Conservation (phyloP, 2,888 invertebrate genomes). For the Tenthredo mesomela region DNA sequence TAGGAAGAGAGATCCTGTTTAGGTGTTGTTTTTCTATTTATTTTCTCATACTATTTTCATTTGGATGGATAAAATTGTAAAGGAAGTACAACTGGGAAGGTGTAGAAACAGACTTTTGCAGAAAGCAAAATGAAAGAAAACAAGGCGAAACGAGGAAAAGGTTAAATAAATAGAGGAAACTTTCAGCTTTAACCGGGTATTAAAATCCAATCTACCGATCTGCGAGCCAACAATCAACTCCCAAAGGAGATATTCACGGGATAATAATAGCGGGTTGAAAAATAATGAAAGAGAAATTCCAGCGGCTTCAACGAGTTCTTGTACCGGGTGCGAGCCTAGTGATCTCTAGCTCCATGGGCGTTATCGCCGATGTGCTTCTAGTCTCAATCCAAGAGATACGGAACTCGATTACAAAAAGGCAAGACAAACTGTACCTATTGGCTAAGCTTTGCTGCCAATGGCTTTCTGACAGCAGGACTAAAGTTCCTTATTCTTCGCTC, state of each 20-base stretch:
- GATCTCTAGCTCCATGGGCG: conserved; percentile 29
- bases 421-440: neutral
- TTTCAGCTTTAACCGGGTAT: conserved; percentile 6
- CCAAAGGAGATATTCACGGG: conserved; percentile 53
- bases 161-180: conserved; percentile 20
- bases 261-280: conserved; percentile 61
- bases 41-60: neutral
- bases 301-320: conserved; percentile 39
- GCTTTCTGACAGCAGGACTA: conserved; percentile 43
- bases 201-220: conserved; percentile 52
- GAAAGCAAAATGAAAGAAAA: neutral
- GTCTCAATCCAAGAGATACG: conserved; percentile 29
- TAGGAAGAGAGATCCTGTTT: neutral
- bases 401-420: conserved; percentile 16
- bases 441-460: neutral
- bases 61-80: neutral
- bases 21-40: neutral
- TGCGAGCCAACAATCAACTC: conserved; percentile 54
- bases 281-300: conserved; percentile 65
- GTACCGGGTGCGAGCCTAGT: conserved; percentile 29
- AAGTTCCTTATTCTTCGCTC: conserved; percentile 7
- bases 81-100: neutral
- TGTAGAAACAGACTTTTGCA: neutral
- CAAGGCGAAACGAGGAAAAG: neutral
- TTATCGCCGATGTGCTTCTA: conserved; percentile 29